Evolutionary conservation across 2,888 invertebrate species (phyloP).

Genomic region (Metalampra italica): DNA sequence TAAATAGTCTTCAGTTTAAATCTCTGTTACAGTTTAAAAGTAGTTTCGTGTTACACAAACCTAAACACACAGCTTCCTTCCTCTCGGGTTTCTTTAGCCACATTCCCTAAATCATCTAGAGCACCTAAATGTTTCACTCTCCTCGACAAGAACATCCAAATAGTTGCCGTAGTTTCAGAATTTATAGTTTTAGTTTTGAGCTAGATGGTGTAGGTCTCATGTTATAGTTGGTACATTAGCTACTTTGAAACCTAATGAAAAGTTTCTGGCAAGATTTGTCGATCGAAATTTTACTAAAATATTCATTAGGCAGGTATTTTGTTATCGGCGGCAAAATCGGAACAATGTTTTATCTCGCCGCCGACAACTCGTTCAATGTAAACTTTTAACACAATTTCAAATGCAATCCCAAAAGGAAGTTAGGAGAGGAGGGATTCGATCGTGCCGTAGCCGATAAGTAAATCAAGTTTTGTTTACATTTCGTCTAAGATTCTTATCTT

Average conservation of each 20-base stretch:
- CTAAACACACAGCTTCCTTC: neutral
- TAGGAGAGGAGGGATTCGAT: constrained; percentile 50
- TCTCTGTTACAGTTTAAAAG: neutral
- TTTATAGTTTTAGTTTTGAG: constrained; percentile 21
- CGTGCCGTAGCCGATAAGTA: constrained; percentile 46
- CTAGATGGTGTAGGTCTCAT: no score
- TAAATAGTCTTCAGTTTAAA: constrained; percentile 20
- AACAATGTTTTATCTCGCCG: constrained; percentile 47
- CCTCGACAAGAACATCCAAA: constrained; percentile 16
- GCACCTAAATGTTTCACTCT: constrained; percentile 12
- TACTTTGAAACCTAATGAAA: neutral
- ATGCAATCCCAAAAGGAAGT: constrained; percentile 54
- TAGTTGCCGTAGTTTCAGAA: constrained; percentile 20
- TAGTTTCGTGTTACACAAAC: neutral
- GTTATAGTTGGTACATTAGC: constrained; percentile 3
- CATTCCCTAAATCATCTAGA: constrained; percentile 16
- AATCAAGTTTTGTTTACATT: constrained; percentile 64
- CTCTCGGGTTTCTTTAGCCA: constrained; percentile 2
- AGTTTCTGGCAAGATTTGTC: constrained; percentile 8
- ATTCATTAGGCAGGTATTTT: neutral
- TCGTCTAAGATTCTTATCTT: constrained; percentile 52
- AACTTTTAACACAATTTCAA: constrained; percentile 63
- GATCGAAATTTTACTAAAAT: constrained; percentile 8
- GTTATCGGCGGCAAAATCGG: constrained; percentile 16
- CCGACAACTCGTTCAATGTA: constrained; percentile 46